Percentiles rank a stretch among this genome's conserved stretches.
Evolutionary conservation across 2,888 invertebrate species (phyloP).

Genomic region (Caenorhabditis afra): DNA sequence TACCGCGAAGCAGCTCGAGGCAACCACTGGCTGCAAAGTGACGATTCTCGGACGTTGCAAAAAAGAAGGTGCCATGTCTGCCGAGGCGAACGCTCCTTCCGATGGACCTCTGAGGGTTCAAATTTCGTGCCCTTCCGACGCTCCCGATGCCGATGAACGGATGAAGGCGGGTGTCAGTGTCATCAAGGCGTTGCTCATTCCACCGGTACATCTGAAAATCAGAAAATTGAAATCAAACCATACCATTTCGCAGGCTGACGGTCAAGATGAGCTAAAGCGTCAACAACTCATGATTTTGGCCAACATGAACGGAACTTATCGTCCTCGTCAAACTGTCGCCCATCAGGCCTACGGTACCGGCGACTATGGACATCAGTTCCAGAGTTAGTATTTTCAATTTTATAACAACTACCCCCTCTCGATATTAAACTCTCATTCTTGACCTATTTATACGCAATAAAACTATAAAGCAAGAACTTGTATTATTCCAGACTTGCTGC

Average conservation of each 20-base stretch:
- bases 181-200: constrained; percentile 41
- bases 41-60: constrained; percentile 42
- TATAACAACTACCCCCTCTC: neutral
- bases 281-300: constrained; percentile 57
- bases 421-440: neutral
- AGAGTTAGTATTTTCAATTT: constrained; percentile 49
- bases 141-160: constrained; percentile 26
- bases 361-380: constrained; percentile 44
- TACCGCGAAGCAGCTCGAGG: constrained; percentile 55
- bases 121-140: constrained; percentile 42
- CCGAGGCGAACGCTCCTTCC: neutral
- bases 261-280: constrained; percentile 59
- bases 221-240: neutral
- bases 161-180: constrained; percentile 32
- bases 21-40: constrained; percentile 51
- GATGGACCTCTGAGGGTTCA: constrained; percentile 49
- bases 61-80: constrained; percentile 4
- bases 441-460: constrained; percentile 7
- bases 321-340: constrained; percentile 25
- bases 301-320: constrained; percentile 57
- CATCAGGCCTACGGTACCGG: constrained; percentile 16
- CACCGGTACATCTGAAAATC: constrained; percentile 38
- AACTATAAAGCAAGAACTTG: constrained; percentile 8
- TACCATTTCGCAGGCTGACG: constrained; percentile 57
- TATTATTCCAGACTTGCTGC: constrained; percentile 52